Evolutionary conservation across 2,113 vertebrate genomes (phyloP).

Genomic region (Oryzias melastigma): DNA sequence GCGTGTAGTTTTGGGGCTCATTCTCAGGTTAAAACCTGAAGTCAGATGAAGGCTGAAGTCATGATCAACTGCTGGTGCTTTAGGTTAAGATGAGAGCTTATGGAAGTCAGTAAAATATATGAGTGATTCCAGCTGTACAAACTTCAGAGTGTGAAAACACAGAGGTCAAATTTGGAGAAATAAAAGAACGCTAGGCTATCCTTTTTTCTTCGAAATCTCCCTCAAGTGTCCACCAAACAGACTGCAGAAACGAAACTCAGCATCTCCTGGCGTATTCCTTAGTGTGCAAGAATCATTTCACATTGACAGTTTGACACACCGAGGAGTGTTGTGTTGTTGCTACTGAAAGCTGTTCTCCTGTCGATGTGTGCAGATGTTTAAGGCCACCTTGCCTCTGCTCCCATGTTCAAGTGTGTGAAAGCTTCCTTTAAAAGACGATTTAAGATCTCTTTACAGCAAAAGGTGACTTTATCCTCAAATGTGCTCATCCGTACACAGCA

Average conservation of each 20-base stretch:
- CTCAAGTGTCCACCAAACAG: constrained; percentile 17
- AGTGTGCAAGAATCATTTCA: constrained; percentile 23
- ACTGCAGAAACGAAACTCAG: constrained; percentile 28
- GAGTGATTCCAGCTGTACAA: too few species aligned
- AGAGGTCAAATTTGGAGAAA: constrained; percentile 52
- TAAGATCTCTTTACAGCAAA: constrained; percentile 27
- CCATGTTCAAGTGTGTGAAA: neutral
- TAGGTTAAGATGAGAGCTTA: too few species aligned
- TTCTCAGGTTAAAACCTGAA: too few species aligned
- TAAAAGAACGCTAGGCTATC: constrained; percentile 61
- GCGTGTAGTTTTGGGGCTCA: too few species aligned
- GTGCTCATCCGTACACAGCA: constrained; percentile 6
- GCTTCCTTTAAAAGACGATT: constrained; percentile 14
- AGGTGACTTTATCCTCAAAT: constrained; percentile 40
- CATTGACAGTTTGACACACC: constrained; percentile 44
- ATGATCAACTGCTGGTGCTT: too few species aligned
- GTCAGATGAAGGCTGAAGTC: too few species aligned
- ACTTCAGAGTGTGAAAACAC: constrained; percentile 38
- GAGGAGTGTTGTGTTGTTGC: constrained; percentile 33
- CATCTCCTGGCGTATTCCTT: constrained; percentile 28
- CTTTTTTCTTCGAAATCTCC: constrained; percentile 48
- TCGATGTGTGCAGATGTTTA: constrained; percentile 2
- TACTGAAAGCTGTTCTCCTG: constrained; percentile 16
- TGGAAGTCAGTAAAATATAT: too few species aligned
- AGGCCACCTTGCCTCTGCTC: neutral